Evolutionary conservation across 2,113 vertebrate species (phyloP).

Genomic region (Bombycilla garrulus): DNA sequence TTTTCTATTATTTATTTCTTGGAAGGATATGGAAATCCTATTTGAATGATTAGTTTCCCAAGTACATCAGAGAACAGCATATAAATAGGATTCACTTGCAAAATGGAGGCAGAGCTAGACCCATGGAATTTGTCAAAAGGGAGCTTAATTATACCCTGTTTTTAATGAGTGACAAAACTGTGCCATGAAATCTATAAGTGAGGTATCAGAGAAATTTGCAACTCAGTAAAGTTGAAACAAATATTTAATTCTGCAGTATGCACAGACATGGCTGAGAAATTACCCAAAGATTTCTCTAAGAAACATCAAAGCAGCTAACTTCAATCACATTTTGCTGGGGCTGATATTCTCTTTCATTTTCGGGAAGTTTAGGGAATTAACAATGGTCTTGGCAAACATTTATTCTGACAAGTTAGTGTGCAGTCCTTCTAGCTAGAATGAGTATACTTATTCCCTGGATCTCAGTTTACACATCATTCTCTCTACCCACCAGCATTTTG

Average conservation of each 20-base stretch:
- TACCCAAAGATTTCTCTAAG: slow-evolving; percentile 38
- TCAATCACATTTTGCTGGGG: slow-evolving; percentile 6
- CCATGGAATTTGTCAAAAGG: background rate
- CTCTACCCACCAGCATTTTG: background rate
- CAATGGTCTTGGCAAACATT: background rate
- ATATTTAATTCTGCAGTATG: slow-evolving; percentile 43
- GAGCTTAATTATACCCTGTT: slow-evolving; percentile 5
- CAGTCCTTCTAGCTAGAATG: background rate
- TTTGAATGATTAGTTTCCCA: slow-evolving; percentile 60
- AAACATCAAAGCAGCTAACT: slow-evolving; percentile 1
- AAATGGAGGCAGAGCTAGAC: slow-evolving; percentile 4
- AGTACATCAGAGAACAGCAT: slow-evolving; percentile 41
- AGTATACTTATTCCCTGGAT: background rate
- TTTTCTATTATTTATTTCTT: slow-evolving; percentile 1
- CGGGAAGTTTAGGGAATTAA: slow-evolving; percentile 5
- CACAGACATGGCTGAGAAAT: slow-evolving; percentile 7
- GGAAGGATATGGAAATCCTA: slow-evolving; percentile 1
- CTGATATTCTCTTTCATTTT: slow-evolving; percentile 10
- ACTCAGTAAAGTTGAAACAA: slow-evolving; percentile 56
- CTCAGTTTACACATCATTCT: background rate
- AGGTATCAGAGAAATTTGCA: slow-evolving; percentile 48
- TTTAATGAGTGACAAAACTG: slow-evolving; percentile 37
- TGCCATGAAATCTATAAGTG: slow-evolving; percentile 47
- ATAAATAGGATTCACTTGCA: slow-evolving; percentile 37
- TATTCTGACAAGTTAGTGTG: background rate